Base-by-base conservation (phyloP, 2,888 invertebrate species). In the Drosophila diplacantha region DNA sequence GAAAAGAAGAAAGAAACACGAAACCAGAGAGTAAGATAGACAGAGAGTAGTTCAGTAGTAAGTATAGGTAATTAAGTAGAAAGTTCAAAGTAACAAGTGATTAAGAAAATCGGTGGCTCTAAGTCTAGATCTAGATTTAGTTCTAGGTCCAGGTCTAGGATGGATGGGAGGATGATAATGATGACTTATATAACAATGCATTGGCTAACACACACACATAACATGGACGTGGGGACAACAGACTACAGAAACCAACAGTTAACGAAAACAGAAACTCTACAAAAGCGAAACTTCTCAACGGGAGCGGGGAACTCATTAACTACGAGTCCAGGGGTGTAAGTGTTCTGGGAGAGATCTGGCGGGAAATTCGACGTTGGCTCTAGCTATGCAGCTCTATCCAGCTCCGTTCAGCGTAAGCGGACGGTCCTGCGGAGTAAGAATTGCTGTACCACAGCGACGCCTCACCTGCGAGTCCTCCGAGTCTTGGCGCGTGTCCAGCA, bases 401-500 rank as follows among this genome's bases (percentile, higher is more conserved):
- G 41, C 5, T n/a, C 3, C 41, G 20, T 57, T 29, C 41, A 12
- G 26, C 24, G 41, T 6, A 8, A 26, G 41, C 20, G 29, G 43
- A 4, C 59, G 43, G 31, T 38, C 61, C 44, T 60, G 37, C 31
- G 20, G 9, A 35, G n/a, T 22, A 5, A 31, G 31, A 46, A 31
- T 14, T 55, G 9, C n/a, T 20, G 12, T 11, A 12, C 14, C 20
- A 24, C 35, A 35, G 20, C 29, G 47, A 24, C 49, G 37, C 63
- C 75, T 85, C 75, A 88, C 88, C 85, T 89, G 88, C 44, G 89
- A 89, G 69, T 88, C 88, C 73, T 85, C 90, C 81, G 87, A 90
- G 81, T 91, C 91, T 62, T 90, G 91, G 75, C 93, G 90, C 50
- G 95, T 95, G 90, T 96, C 96, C 73, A 96, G 90, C 64, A 97